Conservation (phyloP, 2,113 vertebrate genomes). For the Tyto alba region DNA sequence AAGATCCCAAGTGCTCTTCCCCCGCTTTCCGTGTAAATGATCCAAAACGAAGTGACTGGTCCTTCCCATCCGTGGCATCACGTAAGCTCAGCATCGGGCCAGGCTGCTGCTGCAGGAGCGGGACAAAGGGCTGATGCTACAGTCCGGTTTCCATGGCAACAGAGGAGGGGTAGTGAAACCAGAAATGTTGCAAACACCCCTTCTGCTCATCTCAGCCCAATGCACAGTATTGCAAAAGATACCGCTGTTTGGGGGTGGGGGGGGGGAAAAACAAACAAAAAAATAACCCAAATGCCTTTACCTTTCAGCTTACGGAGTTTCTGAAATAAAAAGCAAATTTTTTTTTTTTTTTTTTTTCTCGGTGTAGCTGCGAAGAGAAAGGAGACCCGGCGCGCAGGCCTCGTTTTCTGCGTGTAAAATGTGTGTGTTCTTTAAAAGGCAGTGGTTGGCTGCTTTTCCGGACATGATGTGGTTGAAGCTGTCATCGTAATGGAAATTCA, state of each 20-base stretch:
- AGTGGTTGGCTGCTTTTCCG: conserved; percentile 84
- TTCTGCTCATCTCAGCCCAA: conserved; percentile 58
- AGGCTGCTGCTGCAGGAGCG: conserved; percentile 69
- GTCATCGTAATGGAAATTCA: conserved; percentile 89
- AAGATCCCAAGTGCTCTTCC: neutral
- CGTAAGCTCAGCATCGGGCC: conserved; percentile 59
- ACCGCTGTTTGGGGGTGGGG: neutral
- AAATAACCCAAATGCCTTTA: conserved; percentile 12
- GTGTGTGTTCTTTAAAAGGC: conserved; percentile 80
- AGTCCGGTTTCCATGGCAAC: conserved; percentile 95
- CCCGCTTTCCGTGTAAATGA: neutral
- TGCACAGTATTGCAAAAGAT: conserved; percentile 24
- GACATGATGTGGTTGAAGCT: conserved; percentile 88
- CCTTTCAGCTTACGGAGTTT: conserved; percentile 23
- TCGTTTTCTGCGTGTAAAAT: conserved; percentile 72
- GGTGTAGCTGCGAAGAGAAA: conserved; percentile 63
- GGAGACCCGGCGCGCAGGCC: conserved; percentile 52
- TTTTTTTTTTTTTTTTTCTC: conserved; percentile 3
- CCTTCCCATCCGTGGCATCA: conserved; percentile 17
- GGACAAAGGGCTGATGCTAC: conserved; percentile 89
- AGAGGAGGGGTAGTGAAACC: conserved; percentile 78
- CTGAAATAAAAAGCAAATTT: conserved; percentile 40
- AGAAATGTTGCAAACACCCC: conserved; percentile 72
- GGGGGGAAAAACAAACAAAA: too few species aligned
- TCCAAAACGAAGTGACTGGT: neutral